Conservation (phyloP, 2,113 vertebrate species). For the Charina bottae region DNA sequence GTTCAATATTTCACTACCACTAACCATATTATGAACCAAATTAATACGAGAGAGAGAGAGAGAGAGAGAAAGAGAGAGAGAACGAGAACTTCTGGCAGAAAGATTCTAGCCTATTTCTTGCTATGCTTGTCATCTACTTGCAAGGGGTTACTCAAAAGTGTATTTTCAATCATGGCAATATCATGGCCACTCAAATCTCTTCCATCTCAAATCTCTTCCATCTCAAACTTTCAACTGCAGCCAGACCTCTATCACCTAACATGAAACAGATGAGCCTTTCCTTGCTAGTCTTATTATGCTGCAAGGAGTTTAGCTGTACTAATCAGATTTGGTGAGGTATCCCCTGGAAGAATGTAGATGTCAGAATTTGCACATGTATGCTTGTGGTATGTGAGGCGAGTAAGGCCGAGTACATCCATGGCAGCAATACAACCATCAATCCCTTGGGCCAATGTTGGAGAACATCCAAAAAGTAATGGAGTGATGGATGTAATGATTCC, state of each 20-base stretch:
- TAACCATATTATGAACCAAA: neutral
- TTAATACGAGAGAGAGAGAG: too few species aligned
- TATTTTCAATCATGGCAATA: neutral
- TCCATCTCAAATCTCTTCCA: neutral
- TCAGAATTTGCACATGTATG: neutral
- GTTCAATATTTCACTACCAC: neutral
- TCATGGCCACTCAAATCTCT: neutral
- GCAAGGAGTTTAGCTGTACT: constrained; percentile 18
- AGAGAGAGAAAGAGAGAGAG: neutral
- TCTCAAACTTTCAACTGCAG: neutral
- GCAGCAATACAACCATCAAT: constrained; percentile 14
- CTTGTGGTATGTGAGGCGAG: neutral
- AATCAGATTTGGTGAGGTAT: constrained; percentile 55
- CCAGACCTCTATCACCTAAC: constrained; percentile 39
- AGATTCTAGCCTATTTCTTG: neutral
- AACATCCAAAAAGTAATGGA: constrained; percentile 36
- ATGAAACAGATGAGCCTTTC: constrained; percentile 51
- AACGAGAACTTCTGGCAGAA: neutral
- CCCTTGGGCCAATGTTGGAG: constrained; percentile 54
- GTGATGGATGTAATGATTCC: constrained; percentile 64
- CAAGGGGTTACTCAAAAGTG: neutral
- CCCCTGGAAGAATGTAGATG: constrained; percentile 53
- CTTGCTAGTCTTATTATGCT: constrained; percentile 5
- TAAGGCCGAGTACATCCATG: constrained; percentile 34
- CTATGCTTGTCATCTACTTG: neutral